These are phyloP conservation scores for Amphipoea oculea DNA, from an alignment of 2,888 invertebrate species.

Conservation along the genomic window DNA sequence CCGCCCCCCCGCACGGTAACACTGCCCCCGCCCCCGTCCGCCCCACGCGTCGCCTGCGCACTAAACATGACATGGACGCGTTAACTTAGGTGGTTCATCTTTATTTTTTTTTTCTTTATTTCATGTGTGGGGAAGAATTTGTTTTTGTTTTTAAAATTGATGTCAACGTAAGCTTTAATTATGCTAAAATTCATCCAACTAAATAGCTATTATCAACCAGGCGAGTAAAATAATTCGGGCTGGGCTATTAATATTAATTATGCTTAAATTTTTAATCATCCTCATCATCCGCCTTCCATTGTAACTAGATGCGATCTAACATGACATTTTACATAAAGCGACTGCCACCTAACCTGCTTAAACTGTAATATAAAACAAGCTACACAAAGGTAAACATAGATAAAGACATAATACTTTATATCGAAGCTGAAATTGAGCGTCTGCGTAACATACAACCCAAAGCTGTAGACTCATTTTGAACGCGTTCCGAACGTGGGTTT, in stretches of 20 bases:
- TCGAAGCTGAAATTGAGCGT: not conserved
- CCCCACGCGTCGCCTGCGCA: constrained; percentile 40
- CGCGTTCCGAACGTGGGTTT: not conserved
- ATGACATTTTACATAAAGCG: constrained; percentile 1
- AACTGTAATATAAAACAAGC: constrained; percentile 30
- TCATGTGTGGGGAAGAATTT: constrained; percentile 9
- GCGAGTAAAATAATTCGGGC: constrained; percentile 1
- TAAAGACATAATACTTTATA: constrained; percentile 12
- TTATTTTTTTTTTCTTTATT: constrained; percentile 41
- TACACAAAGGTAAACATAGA: not conserved
- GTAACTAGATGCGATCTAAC: constrained; percentile 20
- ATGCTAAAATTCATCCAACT: constrained; percentile 19
- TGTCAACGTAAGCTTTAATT: constrained; percentile 17
- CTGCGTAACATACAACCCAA: not conserved
- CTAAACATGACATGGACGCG: constrained; percentile 47
- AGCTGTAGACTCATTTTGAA: not conserved
- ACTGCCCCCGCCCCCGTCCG: constrained; percentile 47
- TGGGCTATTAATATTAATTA: constrained; percentile 3
- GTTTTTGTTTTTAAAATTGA: not conserved
- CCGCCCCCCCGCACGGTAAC: constrained; percentile 53
- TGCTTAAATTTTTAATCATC: constrained; percentile 25
- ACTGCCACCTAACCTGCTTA: constrained; percentile 38
- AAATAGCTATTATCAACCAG: constrained; percentile 21
- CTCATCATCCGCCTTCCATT: constrained; percentile 21
- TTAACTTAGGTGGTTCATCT: constrained; percentile 49